Base-by-base conservation (phyloP, 2,113 vertebrate genomes). In the Misgurnus mizolepis region DNA sequence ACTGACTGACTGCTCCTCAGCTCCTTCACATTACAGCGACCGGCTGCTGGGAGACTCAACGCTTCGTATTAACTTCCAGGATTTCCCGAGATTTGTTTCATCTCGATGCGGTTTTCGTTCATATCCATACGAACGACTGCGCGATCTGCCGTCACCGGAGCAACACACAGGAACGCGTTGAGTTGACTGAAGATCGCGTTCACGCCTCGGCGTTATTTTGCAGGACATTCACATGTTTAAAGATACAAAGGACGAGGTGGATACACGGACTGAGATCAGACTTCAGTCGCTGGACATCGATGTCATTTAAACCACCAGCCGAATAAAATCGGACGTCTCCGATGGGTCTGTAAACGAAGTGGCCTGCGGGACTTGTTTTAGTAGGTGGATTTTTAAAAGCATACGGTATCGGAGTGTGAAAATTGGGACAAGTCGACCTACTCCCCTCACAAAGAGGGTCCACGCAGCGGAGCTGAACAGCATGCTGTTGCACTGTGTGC, bases 351-450 rank as follows among this genome's bases (percentile, higher is more conserved):
- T 39, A 15, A 53, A 70, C 1, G 7, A 53, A 72, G 18, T 64
- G 60, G 56, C 58, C 58, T 49, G 58, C 3, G 8, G 41, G 43
- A 47, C 17, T 15, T 64, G 18, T 62, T 62, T 62, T 34, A 75
- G 34, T 62, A 6, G 58, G 7, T 27, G 22, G 58, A 49, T 64
- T 64, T 75, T 6, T 49, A 74, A 61, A 62, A 5, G 39, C 43
- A 49, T 62, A 58, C 72, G 27, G 12, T 41, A 43, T 43, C 9
- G 14, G 58, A 75, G 18, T 47, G 72, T 18, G 10, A 73, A 58
- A 75, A 75, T 49, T 75, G 34, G 72, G 58, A 75, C 72, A 75
- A 75, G 72, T 64, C 72, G 41, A 75, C 72, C 72, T 39, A 47
- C 72, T 64, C 56, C 43, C 58, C 43, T 64, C 72, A 75, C 72